These are phyloP conservation scores for Cephonodes hylas DNA, from an alignment of 2,888 invertebrate species.

Conservation along the genomic window DNA sequence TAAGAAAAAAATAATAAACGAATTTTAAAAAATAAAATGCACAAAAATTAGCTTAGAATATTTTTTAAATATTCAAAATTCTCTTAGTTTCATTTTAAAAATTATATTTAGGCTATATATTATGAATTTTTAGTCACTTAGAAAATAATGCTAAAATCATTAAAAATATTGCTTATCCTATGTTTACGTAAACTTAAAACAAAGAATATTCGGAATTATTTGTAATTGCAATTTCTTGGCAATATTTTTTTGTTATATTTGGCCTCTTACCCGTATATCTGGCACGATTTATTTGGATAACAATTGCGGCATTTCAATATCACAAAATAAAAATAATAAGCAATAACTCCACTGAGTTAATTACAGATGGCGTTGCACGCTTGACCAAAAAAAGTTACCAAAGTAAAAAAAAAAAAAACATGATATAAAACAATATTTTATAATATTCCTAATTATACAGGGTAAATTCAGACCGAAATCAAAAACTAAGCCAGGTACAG, in stretches of 20 bases:
- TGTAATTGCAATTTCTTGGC: not conserved
- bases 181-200: not conserved
- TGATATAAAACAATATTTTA: too few species aligned
- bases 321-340: not conserved
- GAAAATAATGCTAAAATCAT: not conserved
- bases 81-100: too few species aligned
- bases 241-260: not conserved
- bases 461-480: too few species aligned
- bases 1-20: too few species aligned
- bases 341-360: not conserved
- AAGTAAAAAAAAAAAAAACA: too few species aligned
- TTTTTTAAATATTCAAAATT: too few species aligned
- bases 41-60: too few species aligned
- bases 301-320: not conserved
- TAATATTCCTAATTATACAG: too few species aligned
- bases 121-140: not conserved
- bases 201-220: not conserved
- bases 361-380: not conserved
- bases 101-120: too few species aligned
- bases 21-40: too few species aligned
- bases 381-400: not conserved
- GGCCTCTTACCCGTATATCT: constrained; percentile 4
- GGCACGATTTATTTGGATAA: not conserved
- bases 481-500: too few species aligned
- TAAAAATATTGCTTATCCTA: not conserved